A percentile compares a stretch with the other conserved stretches of the same genome.
phyloP scores from a whole-genome alignment of 2,113 vertebrate genomes.

The Vidua macroura region DNA sequence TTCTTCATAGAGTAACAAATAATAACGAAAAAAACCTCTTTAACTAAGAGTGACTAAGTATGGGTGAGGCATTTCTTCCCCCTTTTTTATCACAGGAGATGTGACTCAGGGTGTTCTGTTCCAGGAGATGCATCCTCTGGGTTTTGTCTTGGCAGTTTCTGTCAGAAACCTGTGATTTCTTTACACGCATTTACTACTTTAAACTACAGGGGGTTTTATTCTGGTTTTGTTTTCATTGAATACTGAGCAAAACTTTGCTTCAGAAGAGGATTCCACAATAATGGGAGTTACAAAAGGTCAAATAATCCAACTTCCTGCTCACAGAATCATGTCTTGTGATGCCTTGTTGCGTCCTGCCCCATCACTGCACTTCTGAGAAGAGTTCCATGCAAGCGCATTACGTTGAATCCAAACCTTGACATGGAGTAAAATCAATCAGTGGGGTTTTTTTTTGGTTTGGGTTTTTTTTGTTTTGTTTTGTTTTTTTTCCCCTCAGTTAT shows the following conservation, averaged over 20 bases:
- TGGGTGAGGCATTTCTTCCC: not conserved
- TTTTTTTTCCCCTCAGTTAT: not conserved
- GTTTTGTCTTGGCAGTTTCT: not conserved
- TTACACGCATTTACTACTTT: not conserved
- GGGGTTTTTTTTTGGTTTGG: fast-evolving
- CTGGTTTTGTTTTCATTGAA: not conserved
- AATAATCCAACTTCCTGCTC: not conserved
- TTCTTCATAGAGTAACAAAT: not conserved
- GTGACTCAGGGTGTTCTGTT: not conserved
- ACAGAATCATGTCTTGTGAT: not conserved
- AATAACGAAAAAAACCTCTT: not conserved
- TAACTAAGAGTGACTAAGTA: not conserved
- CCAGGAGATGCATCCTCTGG: not conserved
- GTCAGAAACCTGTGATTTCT: not conserved
- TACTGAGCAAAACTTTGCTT: not conserved
- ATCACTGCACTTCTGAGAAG: not conserved
- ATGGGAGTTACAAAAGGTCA: not conserved
- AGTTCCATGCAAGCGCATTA: not conserved
- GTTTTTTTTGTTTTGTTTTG: not conserved
- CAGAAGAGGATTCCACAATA: not conserved
- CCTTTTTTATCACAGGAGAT: not conserved
- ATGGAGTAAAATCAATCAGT: not conserved
- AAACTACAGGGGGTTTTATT: fast-evolving
- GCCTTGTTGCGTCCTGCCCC: not conserved
- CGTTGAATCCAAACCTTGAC: not conserved